Evolutionary conservation across 2,113 vertebrate genomes (phyloP).

Genomic region (Dicrurus megarhynchus): DNA sequence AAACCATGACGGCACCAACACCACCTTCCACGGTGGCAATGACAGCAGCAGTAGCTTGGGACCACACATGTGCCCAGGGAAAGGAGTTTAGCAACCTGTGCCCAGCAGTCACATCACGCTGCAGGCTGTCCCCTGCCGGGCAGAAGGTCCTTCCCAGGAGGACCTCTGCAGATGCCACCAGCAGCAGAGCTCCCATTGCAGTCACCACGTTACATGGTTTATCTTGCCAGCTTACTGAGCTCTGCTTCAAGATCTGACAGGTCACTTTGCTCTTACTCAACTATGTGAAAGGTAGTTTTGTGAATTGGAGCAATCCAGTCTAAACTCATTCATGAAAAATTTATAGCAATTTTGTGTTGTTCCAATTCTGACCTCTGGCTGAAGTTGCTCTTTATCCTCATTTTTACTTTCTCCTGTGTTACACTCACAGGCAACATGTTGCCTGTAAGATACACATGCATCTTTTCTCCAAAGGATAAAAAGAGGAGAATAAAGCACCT

Average conservation of each 20-base stretch:
- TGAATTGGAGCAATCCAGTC: neutral
- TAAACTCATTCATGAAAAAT: neutral
- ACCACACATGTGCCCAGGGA: accelerated
- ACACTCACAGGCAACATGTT: neutral
- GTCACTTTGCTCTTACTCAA: neutral
- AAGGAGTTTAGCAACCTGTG: neutral
- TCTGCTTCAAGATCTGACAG: neutral
- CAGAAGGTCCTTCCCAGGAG: neutral
- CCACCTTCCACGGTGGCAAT: neutral
- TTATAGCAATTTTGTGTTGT: neutral
- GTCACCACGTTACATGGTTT: accelerated
- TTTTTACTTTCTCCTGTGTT: neutral
- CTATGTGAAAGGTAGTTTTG: neutral
- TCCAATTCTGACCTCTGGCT: neutral
- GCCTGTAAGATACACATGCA: neutral
- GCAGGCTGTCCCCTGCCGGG: neutral
- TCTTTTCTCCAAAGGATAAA: neutral
- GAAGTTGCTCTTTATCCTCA: neutral
- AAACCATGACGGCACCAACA: too few species aligned
- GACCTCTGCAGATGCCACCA: neutral
- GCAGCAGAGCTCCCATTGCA: neutral
- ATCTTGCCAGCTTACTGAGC: neutral
- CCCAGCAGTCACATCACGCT: neutral
- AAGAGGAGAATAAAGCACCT: neutral
- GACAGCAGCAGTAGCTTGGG: neutral